Percentiles rank a stretch among this genome's conserved stretches.
Evolutionary conservation across 1,140 invertebrate species (phyloP).

Genomic region (Lepidotrigona ventralis): DNA sequence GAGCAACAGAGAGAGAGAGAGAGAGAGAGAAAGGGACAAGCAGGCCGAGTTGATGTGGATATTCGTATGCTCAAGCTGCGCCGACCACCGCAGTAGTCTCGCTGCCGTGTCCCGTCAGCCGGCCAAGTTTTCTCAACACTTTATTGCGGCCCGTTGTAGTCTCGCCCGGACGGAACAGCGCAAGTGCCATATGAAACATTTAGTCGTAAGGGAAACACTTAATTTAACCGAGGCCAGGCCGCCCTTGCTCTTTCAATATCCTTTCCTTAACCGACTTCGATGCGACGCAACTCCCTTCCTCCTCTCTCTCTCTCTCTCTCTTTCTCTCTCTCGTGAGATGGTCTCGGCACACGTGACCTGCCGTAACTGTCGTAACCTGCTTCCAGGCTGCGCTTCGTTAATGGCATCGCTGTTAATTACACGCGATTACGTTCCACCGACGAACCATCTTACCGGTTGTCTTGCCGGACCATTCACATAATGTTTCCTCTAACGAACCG

Average conservation of each 20-base stretch:
- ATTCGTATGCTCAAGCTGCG: constrained; percentile 54
- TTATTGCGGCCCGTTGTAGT: constrained; percentile 46
- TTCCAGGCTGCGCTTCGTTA: neutral
- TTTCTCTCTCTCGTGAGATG: neutral
- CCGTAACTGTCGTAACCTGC: neutral
- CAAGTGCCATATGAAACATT: constrained; percentile 55
- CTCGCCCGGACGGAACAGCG: neutral
- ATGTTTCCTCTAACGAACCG: neutral
- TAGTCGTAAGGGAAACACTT: constrained; percentile 36
- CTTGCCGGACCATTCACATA: neutral
- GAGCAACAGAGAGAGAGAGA: neutral
- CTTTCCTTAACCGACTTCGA: neutral
- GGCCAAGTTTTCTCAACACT: constrained; percentile 53
- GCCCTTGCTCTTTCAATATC: constrained; percentile 18
- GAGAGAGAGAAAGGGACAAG: constrained; percentile 1
- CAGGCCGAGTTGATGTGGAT: constrained; percentile 39
- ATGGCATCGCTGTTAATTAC: constrained; percentile 2
- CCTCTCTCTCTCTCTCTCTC: too few relatives aligned
- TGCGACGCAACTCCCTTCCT: neutral
- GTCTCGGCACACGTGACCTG: neutral
- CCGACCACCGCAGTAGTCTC: constrained; percentile 43
- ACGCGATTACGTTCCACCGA: neutral
- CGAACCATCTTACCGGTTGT: neutral
- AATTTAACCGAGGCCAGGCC: constrained; percentile 3
- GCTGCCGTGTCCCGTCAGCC: constrained; percentile 20